These are phyloP conservation scores for Engystomops pustulosus DNA, from an alignment of 2,113 vertebrate species.

Conservation along the genomic window DNA sequence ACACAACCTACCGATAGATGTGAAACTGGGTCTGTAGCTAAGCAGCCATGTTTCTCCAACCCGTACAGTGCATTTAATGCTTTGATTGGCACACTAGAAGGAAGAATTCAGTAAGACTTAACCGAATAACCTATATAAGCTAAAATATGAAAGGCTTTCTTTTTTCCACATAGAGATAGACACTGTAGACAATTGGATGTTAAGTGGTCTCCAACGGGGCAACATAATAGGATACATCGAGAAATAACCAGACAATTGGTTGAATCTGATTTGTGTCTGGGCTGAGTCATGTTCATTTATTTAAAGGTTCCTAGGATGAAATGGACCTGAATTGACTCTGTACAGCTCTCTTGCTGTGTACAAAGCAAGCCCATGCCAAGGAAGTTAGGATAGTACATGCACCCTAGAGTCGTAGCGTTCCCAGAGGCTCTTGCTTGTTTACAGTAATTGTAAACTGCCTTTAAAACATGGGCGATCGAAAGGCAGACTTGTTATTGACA, in stretches of 20 bases:
- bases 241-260: not conserved
- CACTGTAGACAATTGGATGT: not conserved
- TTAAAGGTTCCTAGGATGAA: not conserved
- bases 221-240: slow-evolving; percentile 16
- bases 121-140: not conserved
- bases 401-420: slow-evolving; percentile 44
- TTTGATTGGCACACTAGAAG: not conserved
- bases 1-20: no score
- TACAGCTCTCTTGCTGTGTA: not conserved
- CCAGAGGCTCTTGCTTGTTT: slow-evolving; percentile 43
- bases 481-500: slow-evolving; percentile 2
- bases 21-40: no score
- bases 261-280: not conserved
- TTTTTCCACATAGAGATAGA: not conserved
- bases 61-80: no score
- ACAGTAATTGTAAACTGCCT: slow-evolving; percentile 33
- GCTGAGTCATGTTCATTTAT: slow-evolving; percentile 11
- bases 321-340: not conserved
- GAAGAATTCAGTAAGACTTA: not conserved
- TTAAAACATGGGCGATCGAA: slow-evolving; percentile 51
- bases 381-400: slow-evolving; percentile 32
- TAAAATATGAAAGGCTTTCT: not conserved
- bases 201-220: slow-evolving; percentile 8
- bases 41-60: no score
- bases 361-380: not conserved